These are phyloP conservation scores for Yponomeuta sedellus DNA, from an alignment of 2,888 invertebrate genomes.

Conservation along the genomic window DNA sequence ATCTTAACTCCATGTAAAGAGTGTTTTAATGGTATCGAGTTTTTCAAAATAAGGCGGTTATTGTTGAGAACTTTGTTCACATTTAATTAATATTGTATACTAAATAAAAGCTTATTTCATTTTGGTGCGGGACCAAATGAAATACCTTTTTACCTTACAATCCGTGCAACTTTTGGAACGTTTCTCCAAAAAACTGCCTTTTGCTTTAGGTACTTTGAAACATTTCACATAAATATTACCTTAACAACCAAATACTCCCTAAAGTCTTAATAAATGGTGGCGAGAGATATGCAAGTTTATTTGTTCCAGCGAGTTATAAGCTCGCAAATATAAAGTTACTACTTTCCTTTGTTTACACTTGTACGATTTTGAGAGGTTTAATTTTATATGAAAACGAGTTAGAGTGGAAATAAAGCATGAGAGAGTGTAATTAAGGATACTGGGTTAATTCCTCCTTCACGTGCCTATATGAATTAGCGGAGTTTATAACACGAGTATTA, in stretches of 20 bases:
- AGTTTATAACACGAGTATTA: conserved; percentile 47
- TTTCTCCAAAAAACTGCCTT: not conserved
- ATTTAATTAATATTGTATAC: not conserved
- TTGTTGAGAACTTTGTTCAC: too few relatives aligned
- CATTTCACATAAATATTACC: not conserved
- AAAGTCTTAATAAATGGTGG: not conserved
- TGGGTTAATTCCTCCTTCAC: conserved; percentile 70
- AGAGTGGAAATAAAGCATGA: conserved; percentile 69
- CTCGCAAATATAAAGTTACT: not conserved
- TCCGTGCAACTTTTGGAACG: not conserved
- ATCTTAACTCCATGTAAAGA: too few relatives aligned
- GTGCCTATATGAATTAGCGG: conserved; percentile 65
- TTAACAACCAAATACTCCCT: not conserved
- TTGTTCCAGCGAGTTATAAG: not conserved
- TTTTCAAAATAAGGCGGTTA: too few relatives aligned
- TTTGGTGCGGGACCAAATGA: not conserved
- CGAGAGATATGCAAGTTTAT: not conserved
- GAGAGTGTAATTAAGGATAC: conserved; percentile 72
- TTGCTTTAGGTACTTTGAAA: too few relatives aligned
- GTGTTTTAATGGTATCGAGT: too few relatives aligned
- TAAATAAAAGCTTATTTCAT: not conserved
- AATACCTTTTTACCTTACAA: not conserved
- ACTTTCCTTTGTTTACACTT: not conserved
- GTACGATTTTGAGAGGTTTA: not conserved
- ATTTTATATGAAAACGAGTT: conserved; percentile 44